phyloP scores from a whole-genome alignment of 2,888 invertebrate genomes.

The Autographa pulchrina region DNA sequence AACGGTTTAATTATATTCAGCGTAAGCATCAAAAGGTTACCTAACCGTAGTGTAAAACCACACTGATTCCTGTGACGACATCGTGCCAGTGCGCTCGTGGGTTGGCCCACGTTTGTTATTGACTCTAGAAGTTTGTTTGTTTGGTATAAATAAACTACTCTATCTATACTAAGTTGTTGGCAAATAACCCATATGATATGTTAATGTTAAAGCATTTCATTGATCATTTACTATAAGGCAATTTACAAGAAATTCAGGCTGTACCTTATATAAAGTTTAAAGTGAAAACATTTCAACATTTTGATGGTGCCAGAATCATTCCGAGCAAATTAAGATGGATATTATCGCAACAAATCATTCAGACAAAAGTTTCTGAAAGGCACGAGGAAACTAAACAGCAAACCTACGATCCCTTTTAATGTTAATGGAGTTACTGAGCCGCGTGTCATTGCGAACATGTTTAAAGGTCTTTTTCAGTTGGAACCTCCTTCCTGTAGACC shows the following conservation, averaged over 20 bases:
- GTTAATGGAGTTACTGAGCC: no score
- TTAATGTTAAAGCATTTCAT: neutral
- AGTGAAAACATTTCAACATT: neutral
- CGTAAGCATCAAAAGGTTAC: constrained; percentile 12
- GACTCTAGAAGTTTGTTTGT: neutral
- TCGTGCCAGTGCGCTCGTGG: constrained; percentile 8
- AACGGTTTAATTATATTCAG: constrained; percentile 31
- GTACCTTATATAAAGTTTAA: neutral
- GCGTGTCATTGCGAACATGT: no score
- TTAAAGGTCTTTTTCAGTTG: no score
- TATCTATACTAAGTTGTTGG: neutral
- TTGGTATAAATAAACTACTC: neutral
- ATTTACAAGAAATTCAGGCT: neutral
- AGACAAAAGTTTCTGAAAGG: no score
- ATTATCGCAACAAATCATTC: no score
- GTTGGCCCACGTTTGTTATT: neutral
- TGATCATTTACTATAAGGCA: neutral
- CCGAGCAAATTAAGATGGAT: no score
- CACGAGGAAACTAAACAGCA: no score
- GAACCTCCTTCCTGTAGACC: no score
- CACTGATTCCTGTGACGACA: constrained; percentile 13
- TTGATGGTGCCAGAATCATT: no score
- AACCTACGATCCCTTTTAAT: no score
- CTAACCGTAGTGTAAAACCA: constrained; percentile 27
- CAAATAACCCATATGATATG: neutral